Evolutionary conservation across 2,113 vertebrate species (phyloP).

Genomic region (Pseudorasbora parva): DNA sequence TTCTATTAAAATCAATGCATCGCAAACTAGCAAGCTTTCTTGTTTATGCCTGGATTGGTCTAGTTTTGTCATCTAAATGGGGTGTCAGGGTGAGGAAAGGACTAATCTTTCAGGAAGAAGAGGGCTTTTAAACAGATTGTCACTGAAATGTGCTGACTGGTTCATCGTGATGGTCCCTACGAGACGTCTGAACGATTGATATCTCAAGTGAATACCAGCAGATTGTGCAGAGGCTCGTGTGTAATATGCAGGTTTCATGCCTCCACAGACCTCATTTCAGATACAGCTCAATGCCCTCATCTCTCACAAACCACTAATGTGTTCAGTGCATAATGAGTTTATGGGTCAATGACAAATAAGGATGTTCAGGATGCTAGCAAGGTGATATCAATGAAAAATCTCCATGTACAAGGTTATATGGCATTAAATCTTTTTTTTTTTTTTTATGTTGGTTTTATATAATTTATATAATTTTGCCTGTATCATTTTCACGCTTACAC

Average conservation of each 20-base stretch:
- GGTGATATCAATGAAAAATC: background rate
- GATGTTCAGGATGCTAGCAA: background rate
- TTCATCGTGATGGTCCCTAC: constrained; percentile 12
- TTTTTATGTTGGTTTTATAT: background rate
- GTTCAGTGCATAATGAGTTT: constrained; percentile 42
- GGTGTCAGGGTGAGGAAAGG: background rate
- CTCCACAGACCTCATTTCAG: background rate
- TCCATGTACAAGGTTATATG: background rate
- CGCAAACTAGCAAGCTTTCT: background rate
- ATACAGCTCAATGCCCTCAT: constrained; percentile 9
- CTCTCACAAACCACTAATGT: constrained; percentile 11
- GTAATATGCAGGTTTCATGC: background rate
- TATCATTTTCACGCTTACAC: too few relatives aligned
- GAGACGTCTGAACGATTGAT: constrained; percentile 17
- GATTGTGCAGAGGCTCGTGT: background rate
- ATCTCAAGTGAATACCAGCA: constrained; percentile 40
- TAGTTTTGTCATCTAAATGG: background rate
- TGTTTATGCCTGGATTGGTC: background rate
- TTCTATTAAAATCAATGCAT: background rate
- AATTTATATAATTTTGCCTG: background rate
- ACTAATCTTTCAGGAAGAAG: constrained; percentile 10
- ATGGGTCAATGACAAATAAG: constrained; percentile 24
- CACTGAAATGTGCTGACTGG: constrained; percentile 2
- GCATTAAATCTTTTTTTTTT: background rate
- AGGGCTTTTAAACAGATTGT: background rate